phyloP scores from a whole-genome alignment of 1,140 invertebrate species.

The Diabrotica virgifera region DNA sequence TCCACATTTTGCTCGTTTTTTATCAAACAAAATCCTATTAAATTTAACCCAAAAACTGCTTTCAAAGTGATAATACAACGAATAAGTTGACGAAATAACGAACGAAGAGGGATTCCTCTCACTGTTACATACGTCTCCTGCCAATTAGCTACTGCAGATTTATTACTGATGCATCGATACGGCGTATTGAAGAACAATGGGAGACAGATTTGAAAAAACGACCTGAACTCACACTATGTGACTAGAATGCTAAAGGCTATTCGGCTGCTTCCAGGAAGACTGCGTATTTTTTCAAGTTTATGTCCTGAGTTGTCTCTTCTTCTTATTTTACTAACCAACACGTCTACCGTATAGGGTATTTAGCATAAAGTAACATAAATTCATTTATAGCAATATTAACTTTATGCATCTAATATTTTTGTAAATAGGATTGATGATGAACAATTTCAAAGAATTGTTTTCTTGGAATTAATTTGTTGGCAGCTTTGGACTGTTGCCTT shows the following conservation, averaged over 20 bases:
- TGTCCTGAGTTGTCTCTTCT: not conserved
- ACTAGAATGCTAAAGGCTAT: slow-evolving; percentile 17
- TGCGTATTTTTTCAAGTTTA: not conserved
- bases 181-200: slow-evolving; percentile 30
- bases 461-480: too few relatives aligned
- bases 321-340: not conserved
- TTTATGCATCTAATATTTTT: too few relatives aligned
- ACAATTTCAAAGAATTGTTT: too few relatives aligned
- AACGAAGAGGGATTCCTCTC: not conserved
- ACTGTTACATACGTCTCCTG: slow-evolving; percentile 29
- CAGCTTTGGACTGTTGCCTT: too few relatives aligned
- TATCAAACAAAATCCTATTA: too few relatives aligned
- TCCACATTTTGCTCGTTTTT: too few relatives aligned
- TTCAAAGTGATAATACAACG: too few relatives aligned
- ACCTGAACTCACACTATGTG: slow-evolving; percentile 13
- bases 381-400: too few relatives aligned
- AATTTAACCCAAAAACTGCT: too few relatives aligned
- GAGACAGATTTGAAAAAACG: slow-evolving; percentile 22
- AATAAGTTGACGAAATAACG: not conserved
- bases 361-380: too few relatives aligned
- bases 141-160: slow-evolving; percentile 30
- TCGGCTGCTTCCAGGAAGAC: slow-evolving; percentile 9
- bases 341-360: too few relatives aligned
- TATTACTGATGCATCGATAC: slow-evolving; percentile 32
- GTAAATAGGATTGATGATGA: too few relatives aligned